Base-by-base conservation (phyloP, 2,888 invertebrate genomes). In the Cheilosia grossa region DNA sequence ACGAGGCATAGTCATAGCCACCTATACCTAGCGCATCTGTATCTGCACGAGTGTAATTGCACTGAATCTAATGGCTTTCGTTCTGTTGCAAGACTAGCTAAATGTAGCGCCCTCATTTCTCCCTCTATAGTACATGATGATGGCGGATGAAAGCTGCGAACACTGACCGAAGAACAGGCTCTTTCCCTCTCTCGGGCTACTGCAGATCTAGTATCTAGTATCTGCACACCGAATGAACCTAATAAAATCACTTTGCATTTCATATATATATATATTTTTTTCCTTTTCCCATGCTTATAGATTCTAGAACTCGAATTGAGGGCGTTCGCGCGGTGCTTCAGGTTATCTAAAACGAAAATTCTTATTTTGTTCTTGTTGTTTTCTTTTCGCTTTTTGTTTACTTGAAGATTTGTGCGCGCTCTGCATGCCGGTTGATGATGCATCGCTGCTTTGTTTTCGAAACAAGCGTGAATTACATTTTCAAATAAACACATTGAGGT, bases 221-320 rank as follows among this genome's bases (percentile, higher is more conserved):
- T 56, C 27, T 53, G 44, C 37, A 21, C 66, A 66, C 37, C 70
- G 72, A 85, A 77, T 85, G 85, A 85, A 81, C 75, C 85, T 72
- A 72, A 72, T 85, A 81, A 81, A 81, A 81, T 85, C 81, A 81
- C 81, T 77, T 81, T 85, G 58, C 61, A 72, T 85, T 81, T 85
- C 83, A 85, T 77, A 81, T 33, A 2, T 27, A 13, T 13, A 6
- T 30, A 1, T 30, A 6, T 40, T 64, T 19, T 70, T 44, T 59
- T 15, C 9, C 37, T 70, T 44, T 59, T 15, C 6, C 37, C 13
- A 33, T 79, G 63, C 73, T 79, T 75, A n/a, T n/a, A 33, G 80
- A 75, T 81, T 67, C 54, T 81, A 81, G 81, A 81, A 72, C 75
- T 47, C 44, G 67, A 81, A 85, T 85, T 70, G 85, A 81, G 85